Evolutionary conservation across 2,888 invertebrate species (phyloP), one percentile per base, ranked within the genome.

Genomic region (Baronia brevicornis): DNA sequence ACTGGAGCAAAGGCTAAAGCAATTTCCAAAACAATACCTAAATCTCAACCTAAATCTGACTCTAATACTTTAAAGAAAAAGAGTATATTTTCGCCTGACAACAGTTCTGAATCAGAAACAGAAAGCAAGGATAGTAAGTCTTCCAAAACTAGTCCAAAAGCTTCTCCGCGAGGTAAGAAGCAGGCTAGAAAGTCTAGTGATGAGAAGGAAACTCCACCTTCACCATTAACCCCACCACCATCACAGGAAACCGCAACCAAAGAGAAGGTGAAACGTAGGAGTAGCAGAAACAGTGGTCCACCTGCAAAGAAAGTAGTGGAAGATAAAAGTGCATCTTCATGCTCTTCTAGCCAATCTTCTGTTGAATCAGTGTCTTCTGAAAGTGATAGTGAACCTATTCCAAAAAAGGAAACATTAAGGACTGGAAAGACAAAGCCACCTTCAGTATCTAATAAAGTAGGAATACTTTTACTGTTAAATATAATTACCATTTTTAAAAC

Each of bases 61-160:
- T 44, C 62, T 2, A 62, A 65, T 23, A 60, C 64, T 2, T 57
- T 67, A 22, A 91, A 91, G 55, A 91, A 90, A 62, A 92, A 91
- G 60, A 92, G 93, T 54, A 93, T 93, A 54, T 93, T 93, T 54
- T 93, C 93, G 31, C 93, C 93, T 0, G 93, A 92, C 46, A 93
- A 93, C 54, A 79, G 77, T 62, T 70, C 86, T 36, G 73, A 73
- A 60, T 71, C 73, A 27, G 74, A 78, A 50, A 54, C 77, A 1
- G 75, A 87, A 50, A 68, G 82, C 21, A 72, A 72, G 36, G 48
- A 44, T 3, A 53, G 50, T 28, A 51, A 48, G 23, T 60, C 86
- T 7, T 60, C 66, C 0, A 56, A 58, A 33, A 10, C 34, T 15
- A 69, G 68, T 39, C 63, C 72, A 0, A 78, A 77, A 48, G 49